Base-by-base conservation (phyloP, 2,113 vertebrate genomes). In the Rynchops niger region DNA sequence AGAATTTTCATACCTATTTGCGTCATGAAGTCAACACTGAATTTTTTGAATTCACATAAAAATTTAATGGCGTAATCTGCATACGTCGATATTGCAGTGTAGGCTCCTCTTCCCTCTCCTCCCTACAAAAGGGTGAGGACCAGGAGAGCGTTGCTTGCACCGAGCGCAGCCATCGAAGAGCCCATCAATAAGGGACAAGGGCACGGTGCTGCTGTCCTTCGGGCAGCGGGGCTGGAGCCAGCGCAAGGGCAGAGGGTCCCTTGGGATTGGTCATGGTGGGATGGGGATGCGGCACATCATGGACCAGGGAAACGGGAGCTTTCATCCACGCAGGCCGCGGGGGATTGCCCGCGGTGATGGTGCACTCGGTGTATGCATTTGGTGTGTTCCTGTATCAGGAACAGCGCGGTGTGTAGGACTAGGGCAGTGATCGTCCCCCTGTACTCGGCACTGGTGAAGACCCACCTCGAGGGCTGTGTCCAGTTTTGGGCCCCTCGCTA, bases 1-100 rank as follows among this genome's bases (percentile, higher is more conserved):
- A 70, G 96, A 97, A 98, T 98, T 98, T 98, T 98, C 98, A 98
- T 97, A 98, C 97, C 94, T 94, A 97, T 98, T 97, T 98, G 97
- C 95, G 90, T 98, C 97, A 97, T 12, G 73, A 91, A 98, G 96
- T 97, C 98, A 98, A 98, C 97, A 97, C 9, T 72, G 97, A 93
- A 88, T 96, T 97, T 98, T 93, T 90, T 95, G 93, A 98, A 97
- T 97, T 79, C 97, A 5, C 95, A 98, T 98, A 95, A 97, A 98
- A 98, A 96, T 96, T 98, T 98, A 98, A 98, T 97, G 95, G 96
- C 0, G 42, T 59, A 20, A 97, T 98, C 97, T 98, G 97, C 98
- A 98, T 97, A 96, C 5, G 5, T 38, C 69, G 53, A 0, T 23
- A 19, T 71, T 50, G 86, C 69, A 12, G 38, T 0, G 42, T 25